Evolutionary conservation across 2,888 invertebrate genomes (phyloP), one percentile per base, ranked within the genome.

Genomic region (Drosophila subquinaria): DNA sequence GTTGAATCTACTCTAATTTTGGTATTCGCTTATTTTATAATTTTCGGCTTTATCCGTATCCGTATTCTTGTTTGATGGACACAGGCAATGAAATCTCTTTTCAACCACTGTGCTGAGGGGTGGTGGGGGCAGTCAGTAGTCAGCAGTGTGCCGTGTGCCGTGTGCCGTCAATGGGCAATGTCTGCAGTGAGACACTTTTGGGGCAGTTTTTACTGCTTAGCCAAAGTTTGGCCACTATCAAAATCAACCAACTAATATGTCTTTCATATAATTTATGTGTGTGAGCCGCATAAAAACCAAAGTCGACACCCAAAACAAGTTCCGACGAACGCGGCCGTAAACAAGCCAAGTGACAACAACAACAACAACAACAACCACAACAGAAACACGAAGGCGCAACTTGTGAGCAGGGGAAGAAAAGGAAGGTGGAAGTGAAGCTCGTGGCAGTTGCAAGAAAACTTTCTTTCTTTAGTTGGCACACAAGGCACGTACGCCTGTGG

Each of bases 401-500:
- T 5, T 2, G 43, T 20, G 6, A 8, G 27, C 6, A 42, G 20
- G 23, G 30, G 23, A 5, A 30, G 11, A 17, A 10, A 27, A 8
- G 20, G 3, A 30, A 27, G 17, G 8, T n/a, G 35, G 23, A 36
- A 38, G 23, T 20, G 30, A n/a, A 45, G 68, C 45, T 56, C 20
- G 30, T 51, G 56, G 43, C 56, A 42, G 70, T 38, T 55, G 57
- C 35, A 65, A 70, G 73, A 76, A 79, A 81, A 82, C 57, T 82
- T 84, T 72, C 81, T 66, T 57, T 73, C 81, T 66, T 57, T 73
- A 57, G 75, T 88, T 85, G 73, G 75, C 64, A 85, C 53, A 67
- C 86, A 69, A 69, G 55, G 65, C 85, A 85, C 85, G 85, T 85
- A 79, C 80, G 73, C 72, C 71, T 88, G 88, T 88, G 85, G 85